phyloP scores from a whole-genome alignment of 1,140 invertebrate genomes.

The Melanaphis sacchari region DNA sequence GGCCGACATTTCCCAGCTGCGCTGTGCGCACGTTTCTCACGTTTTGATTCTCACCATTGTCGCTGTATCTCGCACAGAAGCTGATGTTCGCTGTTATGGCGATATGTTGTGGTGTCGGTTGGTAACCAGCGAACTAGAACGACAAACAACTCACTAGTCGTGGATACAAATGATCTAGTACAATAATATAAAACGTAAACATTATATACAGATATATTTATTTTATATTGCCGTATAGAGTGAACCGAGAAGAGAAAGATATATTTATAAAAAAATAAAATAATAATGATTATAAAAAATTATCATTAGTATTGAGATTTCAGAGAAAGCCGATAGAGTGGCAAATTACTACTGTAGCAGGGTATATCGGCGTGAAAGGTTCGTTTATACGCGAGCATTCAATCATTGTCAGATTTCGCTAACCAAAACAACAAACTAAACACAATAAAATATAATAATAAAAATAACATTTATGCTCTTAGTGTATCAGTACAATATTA shows the following conservation, averaged over 20 bases:
- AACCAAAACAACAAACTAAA: not conserved
- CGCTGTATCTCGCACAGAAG: not conserved
- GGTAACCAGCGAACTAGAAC: constrained; percentile 38
- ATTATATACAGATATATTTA: not conserved
- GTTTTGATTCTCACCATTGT: constrained; percentile 56
- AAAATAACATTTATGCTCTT: not conserved
- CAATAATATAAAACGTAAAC: not conserved
- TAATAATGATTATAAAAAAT: not conserved
- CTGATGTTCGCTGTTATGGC: not conserved
- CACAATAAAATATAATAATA: not conserved
- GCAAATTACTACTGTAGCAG: not conserved
- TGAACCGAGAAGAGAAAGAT: constrained; percentile 7
- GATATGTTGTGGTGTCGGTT: not conserved
- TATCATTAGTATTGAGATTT: not conserved
- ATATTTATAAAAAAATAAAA: not conserved
- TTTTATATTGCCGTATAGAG: not conserved
- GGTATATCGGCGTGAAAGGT: not conserved
- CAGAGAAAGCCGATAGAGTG: not conserved
- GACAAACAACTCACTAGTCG: not conserved
- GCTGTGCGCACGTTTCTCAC: constrained; percentile 23
- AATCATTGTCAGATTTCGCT: not conserved
- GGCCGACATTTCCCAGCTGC: constrained; percentile 39
- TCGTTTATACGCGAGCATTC: not conserved
- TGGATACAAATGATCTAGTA: not conserved
- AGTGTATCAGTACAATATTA: not conserved